Evolutionary conservation across 2,113 vertebrate genomes (phyloP).

Genomic region (Erythrolamprus reginae): DNA sequence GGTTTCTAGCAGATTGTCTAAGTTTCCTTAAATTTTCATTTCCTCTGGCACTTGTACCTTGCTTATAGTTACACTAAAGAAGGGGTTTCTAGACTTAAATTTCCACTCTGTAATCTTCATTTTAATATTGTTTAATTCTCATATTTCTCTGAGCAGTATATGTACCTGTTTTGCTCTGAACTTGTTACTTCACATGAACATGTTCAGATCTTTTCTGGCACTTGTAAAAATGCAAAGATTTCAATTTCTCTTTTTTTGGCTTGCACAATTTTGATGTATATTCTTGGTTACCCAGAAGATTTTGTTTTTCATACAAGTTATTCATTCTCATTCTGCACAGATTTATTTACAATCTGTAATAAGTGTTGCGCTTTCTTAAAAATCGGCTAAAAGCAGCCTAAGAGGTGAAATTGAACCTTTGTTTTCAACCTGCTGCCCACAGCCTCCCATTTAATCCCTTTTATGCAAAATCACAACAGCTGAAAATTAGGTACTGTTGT

Average conservation of each 20-base stretch:
- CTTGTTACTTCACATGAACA: conserved; percentile 43
- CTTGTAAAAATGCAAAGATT: conserved; percentile 29
- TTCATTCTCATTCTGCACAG: not conserved
- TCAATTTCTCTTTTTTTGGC: conserved; percentile 28
- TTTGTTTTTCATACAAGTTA: not conserved
- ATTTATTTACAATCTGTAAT: not conserved
- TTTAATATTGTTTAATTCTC: conserved; percentile 53
- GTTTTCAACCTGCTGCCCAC: not conserved
- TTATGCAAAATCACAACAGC: not conserved
- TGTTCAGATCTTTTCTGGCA: conserved; percentile 11
- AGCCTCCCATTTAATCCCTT: not conserved
- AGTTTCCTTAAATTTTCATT: conserved; percentile 67
- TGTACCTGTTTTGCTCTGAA: conserved; percentile 52
- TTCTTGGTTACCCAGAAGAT: not conserved
- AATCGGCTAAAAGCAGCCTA: not conserved
- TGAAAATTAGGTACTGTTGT: not conserved
- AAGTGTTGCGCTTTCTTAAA: not conserved
- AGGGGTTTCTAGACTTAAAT: conserved; percentile 43
- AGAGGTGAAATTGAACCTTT: not conserved
- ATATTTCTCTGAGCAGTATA: conserved; percentile 46
- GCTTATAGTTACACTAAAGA: conserved; percentile 48
- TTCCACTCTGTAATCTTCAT: conserved; percentile 60
- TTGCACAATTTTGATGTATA: not conserved
- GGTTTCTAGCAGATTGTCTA: conserved; percentile 54
- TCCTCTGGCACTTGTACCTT: conserved; percentile 54